phyloP scores from a whole-genome alignment of 1,140 invertebrate genomes.

The Drosophila sturtevanti region DNA sequence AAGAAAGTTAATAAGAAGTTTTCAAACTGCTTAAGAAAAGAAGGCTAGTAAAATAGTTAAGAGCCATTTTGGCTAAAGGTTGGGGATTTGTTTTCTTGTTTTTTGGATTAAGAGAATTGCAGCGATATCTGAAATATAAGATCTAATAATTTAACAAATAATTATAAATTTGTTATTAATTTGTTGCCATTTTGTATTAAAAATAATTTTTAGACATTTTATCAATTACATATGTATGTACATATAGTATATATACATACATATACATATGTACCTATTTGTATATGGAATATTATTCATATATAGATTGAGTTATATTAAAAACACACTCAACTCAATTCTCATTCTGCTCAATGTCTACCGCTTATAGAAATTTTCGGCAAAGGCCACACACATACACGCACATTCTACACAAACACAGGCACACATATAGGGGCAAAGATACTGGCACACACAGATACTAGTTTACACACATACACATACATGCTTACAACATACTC shows the following conservation, averaged over 20 bases:
- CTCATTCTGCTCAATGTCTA: slow-evolving; percentile 20
- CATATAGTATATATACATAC: neutral
- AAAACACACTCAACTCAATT: slow-evolving; percentile 27
- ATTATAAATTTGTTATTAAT: no score
- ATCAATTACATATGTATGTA: neutral
- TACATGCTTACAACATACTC: neutral
- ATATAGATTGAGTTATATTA: slow-evolving; percentile 23
- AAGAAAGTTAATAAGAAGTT: no score
- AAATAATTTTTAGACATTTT: no score
- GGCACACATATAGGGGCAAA: neutral
- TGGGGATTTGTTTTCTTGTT: no score
- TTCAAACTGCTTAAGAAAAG: no score
- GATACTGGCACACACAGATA: neutral
- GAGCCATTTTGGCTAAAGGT: no score
- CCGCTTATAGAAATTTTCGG: slow-evolving; percentile 41
- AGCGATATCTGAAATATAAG: no score
- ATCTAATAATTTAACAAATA: no score
- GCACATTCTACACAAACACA: slow-evolving; percentile 28
- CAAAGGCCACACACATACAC: slow-evolving; percentile 32
- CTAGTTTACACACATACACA: neutral
- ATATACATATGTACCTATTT: neutral
- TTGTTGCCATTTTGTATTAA: no score
- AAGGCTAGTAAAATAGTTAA: no score
- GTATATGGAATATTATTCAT: slow-evolving; percentile 36
- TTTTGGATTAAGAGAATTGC: no score